phyloP scores from a whole-genome alignment of 2,113 vertebrate genomes.

The Myiagra hebetior region DNA sequence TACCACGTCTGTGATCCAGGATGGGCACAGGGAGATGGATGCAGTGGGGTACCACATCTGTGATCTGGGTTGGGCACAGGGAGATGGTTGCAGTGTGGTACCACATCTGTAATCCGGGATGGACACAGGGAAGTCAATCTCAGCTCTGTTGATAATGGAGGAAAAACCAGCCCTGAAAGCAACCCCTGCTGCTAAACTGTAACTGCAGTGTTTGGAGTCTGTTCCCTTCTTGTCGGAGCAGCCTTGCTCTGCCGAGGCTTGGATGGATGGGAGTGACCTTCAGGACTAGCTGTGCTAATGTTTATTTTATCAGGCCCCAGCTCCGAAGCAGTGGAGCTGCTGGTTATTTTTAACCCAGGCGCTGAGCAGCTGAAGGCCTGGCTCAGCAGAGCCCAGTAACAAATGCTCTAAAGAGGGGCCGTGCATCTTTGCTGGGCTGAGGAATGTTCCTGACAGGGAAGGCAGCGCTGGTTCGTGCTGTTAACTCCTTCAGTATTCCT shows the following conservation, averaged over 20 bases:
- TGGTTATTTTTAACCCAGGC: conserved; percentile 51
- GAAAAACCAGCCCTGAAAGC: background rate
- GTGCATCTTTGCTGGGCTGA: background rate
- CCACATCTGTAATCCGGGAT: background rate
- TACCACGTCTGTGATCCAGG: background rate
- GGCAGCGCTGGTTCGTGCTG: accelerated
- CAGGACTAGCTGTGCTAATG: conserved; percentile 31
- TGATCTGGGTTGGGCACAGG: background rate
- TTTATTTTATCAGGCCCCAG: conserved; percentile 48
- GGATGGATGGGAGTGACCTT: conserved; percentile 48
- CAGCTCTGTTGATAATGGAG: background rate
- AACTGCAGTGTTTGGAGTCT: background rate
- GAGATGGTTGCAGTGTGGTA: background rate
- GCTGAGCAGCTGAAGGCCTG: conserved; percentile 17
- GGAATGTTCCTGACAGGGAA: background rate
- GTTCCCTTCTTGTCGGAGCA: background rate
- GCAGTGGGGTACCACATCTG: background rate
- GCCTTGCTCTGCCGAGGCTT: background rate
- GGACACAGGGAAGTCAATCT: background rate
- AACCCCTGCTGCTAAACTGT: accelerated
- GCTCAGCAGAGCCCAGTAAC: conserved; percentile 3
- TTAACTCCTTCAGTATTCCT: background rate
- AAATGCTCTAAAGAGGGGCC: background rate
- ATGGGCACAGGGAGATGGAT: background rate
- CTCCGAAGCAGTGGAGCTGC: background rate